Percentiles rank a stretch among this genome's conserved stretches.
These are phyloP conservation scores for Fabriciana adippe DNA, from an alignment of 2,888 invertebrate genomes.

Conservation along the genomic window DNA sequence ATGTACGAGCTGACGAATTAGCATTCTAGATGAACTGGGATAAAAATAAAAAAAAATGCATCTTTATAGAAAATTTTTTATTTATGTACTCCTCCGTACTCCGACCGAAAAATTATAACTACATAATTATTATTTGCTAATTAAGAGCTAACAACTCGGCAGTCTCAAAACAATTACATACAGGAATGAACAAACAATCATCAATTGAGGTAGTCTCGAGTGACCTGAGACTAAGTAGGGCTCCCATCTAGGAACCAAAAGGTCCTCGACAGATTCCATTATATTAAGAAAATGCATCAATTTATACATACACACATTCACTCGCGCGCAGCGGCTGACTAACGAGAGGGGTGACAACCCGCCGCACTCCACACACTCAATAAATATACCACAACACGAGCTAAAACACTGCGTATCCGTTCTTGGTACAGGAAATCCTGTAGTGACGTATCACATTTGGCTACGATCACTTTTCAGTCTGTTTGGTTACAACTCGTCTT, in stretches of 20 bases:
- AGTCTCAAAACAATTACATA: conserved; percentile 80
- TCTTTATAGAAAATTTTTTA: conserved; percentile 73
- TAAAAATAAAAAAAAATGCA: conserved; percentile 49
- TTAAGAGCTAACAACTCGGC: conserved; percentile 80
- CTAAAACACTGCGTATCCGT: conserved; percentile 63
- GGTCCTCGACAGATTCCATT: conserved; percentile 52
- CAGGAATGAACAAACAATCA: conserved; percentile 60
- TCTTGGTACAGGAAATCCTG: conserved; percentile 49
- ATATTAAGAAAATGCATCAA: conserved; percentile 76
- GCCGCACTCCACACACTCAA: conserved; percentile 58
- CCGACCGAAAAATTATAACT: conserved; percentile 69
- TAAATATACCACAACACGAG: conserved; percentile 77
- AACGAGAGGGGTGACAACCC: conserved; percentile 41
- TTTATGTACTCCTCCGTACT: conserved; percentile 75
- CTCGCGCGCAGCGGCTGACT: conserved; percentile 50
- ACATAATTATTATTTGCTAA: conserved; percentile 76
- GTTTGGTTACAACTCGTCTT: conserved; percentile 89
- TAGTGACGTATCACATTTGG: conserved; percentile 62
- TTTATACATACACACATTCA: conserved; percentile 56
- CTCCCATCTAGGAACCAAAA: conserved; percentile 24
- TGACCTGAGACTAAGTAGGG: conserved; percentile 56
- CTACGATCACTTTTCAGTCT: conserved; percentile 68
- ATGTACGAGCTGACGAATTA: conserved; percentile 56
- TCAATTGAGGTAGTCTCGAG: conserved; percentile 69
- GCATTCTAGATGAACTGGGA: background rate